Percentiles rank a stretch among this genome's conserved stretches.
phyloP scores from a whole-genome alignment of 2,113 vertebrate species.

The Oriolus oriolus region DNA sequence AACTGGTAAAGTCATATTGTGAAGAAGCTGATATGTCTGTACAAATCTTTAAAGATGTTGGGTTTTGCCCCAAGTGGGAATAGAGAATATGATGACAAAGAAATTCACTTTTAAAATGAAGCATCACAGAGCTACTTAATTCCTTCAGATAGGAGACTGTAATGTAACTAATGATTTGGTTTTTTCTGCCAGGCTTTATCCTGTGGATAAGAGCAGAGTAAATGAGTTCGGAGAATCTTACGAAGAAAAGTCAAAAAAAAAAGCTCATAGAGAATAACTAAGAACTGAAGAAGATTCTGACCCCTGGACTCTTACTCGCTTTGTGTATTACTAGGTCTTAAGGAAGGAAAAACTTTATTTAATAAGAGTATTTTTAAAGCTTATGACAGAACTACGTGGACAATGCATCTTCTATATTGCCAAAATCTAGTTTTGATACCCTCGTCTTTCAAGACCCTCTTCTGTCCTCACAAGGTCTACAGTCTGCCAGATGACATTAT shows the following conservation, averaged over 20 bases:
- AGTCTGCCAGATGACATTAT: background rate
- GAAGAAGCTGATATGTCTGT: background rate
- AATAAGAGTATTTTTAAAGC: slow-evolving; percentile 66
- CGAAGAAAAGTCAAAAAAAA: slow-evolving; percentile 77
- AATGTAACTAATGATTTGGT: background rate
- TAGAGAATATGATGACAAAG: background rate
- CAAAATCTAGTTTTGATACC: slow-evolving; percentile 69
- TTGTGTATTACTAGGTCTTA: slow-evolving; percentile 41
- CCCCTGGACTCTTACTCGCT: slow-evolving; percentile 18
- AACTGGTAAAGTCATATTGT: background rate
- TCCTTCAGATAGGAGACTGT: background rate
- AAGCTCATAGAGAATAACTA: slow-evolving; percentile 79
- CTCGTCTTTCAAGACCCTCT: background rate
- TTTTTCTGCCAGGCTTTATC: slow-evolving; percentile 78
- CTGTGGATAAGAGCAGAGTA: slow-evolving; percentile 85
- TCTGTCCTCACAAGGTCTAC: background rate
- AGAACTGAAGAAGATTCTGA: background rate
- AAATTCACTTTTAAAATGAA: background rate
- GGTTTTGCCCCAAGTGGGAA: background rate
- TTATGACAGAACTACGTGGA: slow-evolving; percentile 43
- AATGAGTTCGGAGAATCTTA: slow-evolving; percentile 87
- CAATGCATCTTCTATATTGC: slow-evolving; percentile 68
- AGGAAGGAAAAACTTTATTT: slow-evolving; percentile 46
- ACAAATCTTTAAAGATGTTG: background rate
- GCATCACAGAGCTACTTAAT: background rate